Conservation (phyloP, 2,797 vertebrate species). For the Pristis pectinata region DNA sequence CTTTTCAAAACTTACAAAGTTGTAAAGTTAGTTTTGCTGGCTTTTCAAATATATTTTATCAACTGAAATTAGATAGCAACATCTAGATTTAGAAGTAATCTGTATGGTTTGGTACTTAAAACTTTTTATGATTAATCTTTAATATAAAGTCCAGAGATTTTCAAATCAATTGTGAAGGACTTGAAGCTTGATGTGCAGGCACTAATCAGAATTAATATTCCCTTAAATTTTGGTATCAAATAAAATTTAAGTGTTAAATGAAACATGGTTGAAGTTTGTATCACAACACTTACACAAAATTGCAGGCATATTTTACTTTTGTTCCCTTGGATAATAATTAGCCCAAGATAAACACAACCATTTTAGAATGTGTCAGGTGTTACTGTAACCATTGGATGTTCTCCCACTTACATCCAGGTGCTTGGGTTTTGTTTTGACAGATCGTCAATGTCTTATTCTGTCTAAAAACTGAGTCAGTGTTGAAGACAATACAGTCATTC, state of each 20-base stretch:
- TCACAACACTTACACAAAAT: not conserved
- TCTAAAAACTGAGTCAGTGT: not conserved
- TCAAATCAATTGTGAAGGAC: not conserved
- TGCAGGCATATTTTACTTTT: not conserved
- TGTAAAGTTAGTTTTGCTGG: conserved; percentile 8
- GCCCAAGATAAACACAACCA: not conserved
- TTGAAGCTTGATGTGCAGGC: not conserved
- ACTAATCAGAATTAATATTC: not conserved
- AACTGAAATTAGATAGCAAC: conserved; percentile 9
- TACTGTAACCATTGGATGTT: not conserved
- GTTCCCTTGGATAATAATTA: not conserved
- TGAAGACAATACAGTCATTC: not conserved
- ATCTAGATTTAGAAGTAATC: not conserved
- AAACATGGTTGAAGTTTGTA: not conserved
- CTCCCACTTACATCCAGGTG: too few relatives aligned
- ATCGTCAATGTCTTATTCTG: too few relatives aligned
- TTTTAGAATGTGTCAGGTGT: not conserved
- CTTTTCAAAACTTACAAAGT: conserved; percentile 13
- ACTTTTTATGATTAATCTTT: too few relatives aligned
- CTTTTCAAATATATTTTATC: not conserved
- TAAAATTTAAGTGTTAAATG: not conserved
- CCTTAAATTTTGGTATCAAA: not conserved
- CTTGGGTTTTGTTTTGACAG: not conserved
- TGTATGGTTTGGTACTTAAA: not conserved
- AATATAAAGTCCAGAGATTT: not conserved